phyloP scores from a whole-genome alignment of 1,140 invertebrate genomes.

The Scylla paramamosain region DNA sequence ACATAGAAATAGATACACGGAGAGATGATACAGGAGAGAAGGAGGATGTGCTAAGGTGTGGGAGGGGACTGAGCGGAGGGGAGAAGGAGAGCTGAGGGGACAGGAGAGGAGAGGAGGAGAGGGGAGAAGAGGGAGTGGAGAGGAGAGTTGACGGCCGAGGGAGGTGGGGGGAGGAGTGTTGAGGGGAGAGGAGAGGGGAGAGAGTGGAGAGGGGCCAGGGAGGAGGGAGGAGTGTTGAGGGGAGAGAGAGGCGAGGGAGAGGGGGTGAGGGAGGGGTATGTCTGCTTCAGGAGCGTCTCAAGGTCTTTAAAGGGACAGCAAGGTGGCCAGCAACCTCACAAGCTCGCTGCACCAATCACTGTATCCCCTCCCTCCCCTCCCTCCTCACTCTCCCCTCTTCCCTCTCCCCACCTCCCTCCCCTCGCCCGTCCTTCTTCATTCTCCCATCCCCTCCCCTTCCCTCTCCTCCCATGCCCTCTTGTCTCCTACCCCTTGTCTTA shows the following conservation, averaged over 20 bases:
- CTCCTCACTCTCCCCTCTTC: background rate
- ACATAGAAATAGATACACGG: too few relatives aligned
- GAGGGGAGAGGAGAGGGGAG: background rate
- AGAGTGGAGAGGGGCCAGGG: background rate
- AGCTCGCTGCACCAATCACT: background rate
- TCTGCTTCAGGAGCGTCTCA: slow-evolving; percentile 29
- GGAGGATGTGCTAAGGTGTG: background rate
- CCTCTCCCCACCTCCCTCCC: background rate
- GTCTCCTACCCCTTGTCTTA: background rate
- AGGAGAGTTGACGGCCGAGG: background rate
- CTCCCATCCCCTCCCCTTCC: background rate
- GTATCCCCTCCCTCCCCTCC: background rate
- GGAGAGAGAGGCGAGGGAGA: background rate
- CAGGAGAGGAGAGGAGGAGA: background rate
- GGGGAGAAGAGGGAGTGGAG: background rate
- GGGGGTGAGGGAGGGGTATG: background rate
- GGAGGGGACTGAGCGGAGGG: background rate
- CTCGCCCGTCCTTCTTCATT: background rate
- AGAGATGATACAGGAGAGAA: background rate
- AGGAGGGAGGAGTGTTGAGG: background rate
- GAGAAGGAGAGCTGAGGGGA: background rate
- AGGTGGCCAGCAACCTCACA: slow-evolving; percentile 14
- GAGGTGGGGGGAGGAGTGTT: background rate
- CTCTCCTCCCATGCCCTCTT: background rate
- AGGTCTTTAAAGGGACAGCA: slow-evolving; percentile 41